Evolutionary conservation across 2,797 vertebrate species (phyloP), one percentile per base, ranked within the genome.

Genomic region (Catostomus latipinnis): DNA sequence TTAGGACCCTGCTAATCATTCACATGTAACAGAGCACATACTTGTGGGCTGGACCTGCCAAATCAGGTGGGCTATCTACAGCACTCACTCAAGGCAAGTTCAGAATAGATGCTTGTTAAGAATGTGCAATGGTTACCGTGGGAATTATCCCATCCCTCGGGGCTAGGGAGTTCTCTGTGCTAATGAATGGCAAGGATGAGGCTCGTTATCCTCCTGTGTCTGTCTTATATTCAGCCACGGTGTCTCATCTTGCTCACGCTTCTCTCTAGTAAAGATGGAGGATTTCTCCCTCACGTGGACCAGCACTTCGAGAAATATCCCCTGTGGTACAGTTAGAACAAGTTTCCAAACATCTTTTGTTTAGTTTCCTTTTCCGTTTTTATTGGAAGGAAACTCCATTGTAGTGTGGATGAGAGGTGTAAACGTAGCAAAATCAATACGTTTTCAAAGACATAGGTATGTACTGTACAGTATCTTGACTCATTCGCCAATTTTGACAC

Each of bases 141-240:
- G 91, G 91, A 92, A 90, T 88, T 87, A 83, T 84, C 87, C 71
- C 86, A 72, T 85, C 88, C 84, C 89, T 87, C 82, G 82, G 87
- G 90, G 89, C 87, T 84, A 87, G 90, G 84, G 89, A 92, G 91
- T 89, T 89, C 88, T 91, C 86, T 78, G 87, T 88, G 86, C 89
- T 93, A 94, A 93, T 92, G 90, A 94, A 92, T 88, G 88, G 76
- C 82, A 85, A 89, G 90, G 90, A 92, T 85, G 90, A 92, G 88
- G 86, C 91, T 92, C 88, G 88, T 93, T 92, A 92, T 89, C 86
- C 86, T 82, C 83, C 87, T 73, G 83, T 78, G 82, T 76, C 87
- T 86, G 87, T 81, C 90, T 91, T 88, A 88, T 90, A 90, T 83
- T 74, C 81, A 81, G 80, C 88, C 81, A 79, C 53, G 67, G 85